Base-by-base conservation (phyloP, 2,888 invertebrate genomes). In the Euzophera pinguis region DNA sequence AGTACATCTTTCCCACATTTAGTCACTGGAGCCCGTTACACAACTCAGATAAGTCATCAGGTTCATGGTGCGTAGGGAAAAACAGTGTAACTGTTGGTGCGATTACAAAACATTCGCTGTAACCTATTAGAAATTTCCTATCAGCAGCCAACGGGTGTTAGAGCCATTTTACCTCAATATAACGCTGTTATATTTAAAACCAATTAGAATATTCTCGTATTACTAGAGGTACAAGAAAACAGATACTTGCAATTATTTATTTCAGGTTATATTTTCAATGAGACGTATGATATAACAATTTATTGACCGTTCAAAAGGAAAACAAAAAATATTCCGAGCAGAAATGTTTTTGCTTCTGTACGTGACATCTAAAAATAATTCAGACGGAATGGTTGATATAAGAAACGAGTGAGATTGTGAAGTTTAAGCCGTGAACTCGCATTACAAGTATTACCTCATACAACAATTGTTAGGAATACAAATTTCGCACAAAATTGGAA, bases 81-180 rank as follows among this genome's bases (percentile, higher is more conserved):
- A 72, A 77, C 73, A 69, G 70, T 68, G 66, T 84, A 84, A 84
- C 85, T 80, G 86, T 84, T 72, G 59, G 56, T 54, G 51, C 65
- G 71, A 78, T 80, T 78, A 72, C 71, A 69, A 66, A 65, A 59
- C 62, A 65, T 65, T 73, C 70, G 75, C 75, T 75, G 67, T 69
- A 69, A 75, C 73, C 75, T 74, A 80, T 81, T 79, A 80, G 62
- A 63, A 61, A 68, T 73, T 71, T 71, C 71, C 82, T 79, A 85
- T 85, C 81, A 84, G 69, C 68, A 58, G 43, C 58, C 82, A 85
- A 85, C 86, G 85, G 86, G 77, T 62, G 59, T 66, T 69, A 69
- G 62, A 61, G 73, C 73, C 77, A 78, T 75, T 75, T 71, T 68
- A 64, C 69, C 45, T 45, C 45, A 34, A 45, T 72, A 63, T 22